These are phyloP conservation scores for Diploptera punctata DNA, from an alignment of 2,888 invertebrate genomes.

Conservation along the genomic window DNA sequence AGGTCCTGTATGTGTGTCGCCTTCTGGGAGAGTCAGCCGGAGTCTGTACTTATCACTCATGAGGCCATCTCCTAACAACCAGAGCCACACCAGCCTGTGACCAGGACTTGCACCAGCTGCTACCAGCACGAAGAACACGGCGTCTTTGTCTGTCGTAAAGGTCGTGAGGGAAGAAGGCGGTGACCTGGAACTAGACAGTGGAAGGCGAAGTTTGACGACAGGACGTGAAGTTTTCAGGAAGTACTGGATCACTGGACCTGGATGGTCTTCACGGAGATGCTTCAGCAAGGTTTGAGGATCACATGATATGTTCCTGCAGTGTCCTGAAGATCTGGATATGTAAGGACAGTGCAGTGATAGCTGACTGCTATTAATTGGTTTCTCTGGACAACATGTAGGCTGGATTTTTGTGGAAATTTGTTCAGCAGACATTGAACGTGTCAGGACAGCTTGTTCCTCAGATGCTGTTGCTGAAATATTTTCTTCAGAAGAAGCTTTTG, in stretches of 20 bases:
- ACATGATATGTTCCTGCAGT: not conserved
- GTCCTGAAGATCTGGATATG: not conserved
- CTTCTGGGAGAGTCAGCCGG: slow-evolving; percentile 10
- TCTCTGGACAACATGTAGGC: too few species aligned
- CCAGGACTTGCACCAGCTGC: not conserved
- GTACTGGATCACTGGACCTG: slow-evolving; percentile 37
- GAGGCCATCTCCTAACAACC: slow-evolving; percentile 32
- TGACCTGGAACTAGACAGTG: not conserved
- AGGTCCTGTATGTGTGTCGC: slow-evolving; percentile 14
- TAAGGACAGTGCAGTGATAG: slow-evolving; percentile 32
- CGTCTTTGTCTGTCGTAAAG: not conserved
- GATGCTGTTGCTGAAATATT: not conserved
- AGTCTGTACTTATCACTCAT: slow-evolving; percentile 10
- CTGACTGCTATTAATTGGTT: not conserved
- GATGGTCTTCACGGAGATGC: slow-evolving; percentile 36
- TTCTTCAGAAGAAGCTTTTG: not conserved
- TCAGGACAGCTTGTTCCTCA: not conserved
- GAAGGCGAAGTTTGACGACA: not conserved
- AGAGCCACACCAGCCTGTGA: slow-evolving; percentile 35
- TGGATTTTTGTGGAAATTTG: too few species aligned
- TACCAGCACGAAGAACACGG: slow-evolving; percentile 18
- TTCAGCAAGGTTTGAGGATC: slow-evolving; percentile 9
- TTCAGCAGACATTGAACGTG: too few species aligned
- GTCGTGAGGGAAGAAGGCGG: not conserved
- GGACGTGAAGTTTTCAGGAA: not conserved